phyloP scores from a whole-genome alignment of 2,888 invertebrate species.

The Patella ulyssiponensis region DNA sequence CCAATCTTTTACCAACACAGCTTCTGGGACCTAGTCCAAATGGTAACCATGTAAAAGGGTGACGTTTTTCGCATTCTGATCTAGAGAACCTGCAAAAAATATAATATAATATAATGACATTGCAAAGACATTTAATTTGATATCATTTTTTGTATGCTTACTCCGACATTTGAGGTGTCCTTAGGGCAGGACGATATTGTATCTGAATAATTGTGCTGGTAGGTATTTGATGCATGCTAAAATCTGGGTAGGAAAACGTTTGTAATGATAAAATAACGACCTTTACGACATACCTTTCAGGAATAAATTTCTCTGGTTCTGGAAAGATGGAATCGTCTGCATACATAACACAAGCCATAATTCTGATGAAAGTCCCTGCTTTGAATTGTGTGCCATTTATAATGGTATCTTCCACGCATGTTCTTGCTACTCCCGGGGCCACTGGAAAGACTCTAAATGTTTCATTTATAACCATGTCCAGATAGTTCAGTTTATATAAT shows the following conservation, averaged over 20 bases:
- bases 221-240: no score
- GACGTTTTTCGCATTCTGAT: slow-evolving; percentile 32
- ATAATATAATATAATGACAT: no score
- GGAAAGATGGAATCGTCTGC: slow-evolving; percentile 45
- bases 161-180: no score
- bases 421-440: slow-evolving; percentile 53
- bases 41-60: slow-evolving; percentile 46
- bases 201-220: no score
- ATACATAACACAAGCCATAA: slow-evolving; percentile 52
- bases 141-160: no score
- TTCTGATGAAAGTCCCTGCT: slow-evolving; percentile 47
- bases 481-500: slow-evolving; percentile 38
- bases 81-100: slow-evolving; percentile 42
- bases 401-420: slow-evolving; percentile 47
- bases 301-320: slow-evolving; percentile 46
- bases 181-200: no score
- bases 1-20: slow-evolving; percentile 53
- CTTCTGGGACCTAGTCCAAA: slow-evolving; percentile 57
- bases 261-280: no score
- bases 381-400: slow-evolving; percentile 46
- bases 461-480: slow-evolving; percentile 50
- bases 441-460: slow-evolving; percentile 46
- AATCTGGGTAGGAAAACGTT: no score
- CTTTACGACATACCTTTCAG: slow-evolving; percentile 47
- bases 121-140: not conserved